Evolutionary conservation across 2,888 invertebrate species (phyloP), one percentile per base, ranked within the genome.

Genomic region (Ophion slaviceki): DNA sequence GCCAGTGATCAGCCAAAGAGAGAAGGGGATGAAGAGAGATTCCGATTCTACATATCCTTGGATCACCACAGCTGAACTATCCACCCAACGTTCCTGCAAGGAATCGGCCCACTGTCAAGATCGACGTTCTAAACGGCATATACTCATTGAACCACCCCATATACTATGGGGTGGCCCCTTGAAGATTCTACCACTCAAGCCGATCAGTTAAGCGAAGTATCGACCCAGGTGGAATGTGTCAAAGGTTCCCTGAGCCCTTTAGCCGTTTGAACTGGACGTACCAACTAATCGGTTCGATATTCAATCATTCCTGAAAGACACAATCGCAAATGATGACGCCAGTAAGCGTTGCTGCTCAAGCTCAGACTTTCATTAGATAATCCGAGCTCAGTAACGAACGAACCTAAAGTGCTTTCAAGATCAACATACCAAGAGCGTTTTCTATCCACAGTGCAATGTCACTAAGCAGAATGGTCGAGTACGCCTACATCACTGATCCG

Each of bases 141-240:
- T 45, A 68, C 24, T 45, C 68, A 14, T 45, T 2, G 5, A 24
- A 45, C 45, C 17, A 70, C 32, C 57, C 17, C 11, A 32, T 36
- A 57, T 10, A 36, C 4, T 11, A 2, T 57, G 28, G 36, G n/a
- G 20, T 11, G 57, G 59, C 45, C 28, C 28, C 79, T 76, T 64
- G 79, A 72, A 76, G 75, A 79, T 79, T 70, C 74, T 75, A 3
- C 71, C 28, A 11, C 47, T 45, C 20, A 75, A 67, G 75, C 20
- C 40, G 75, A 75, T 75, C 82, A 76, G 75, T 71, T 66, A 61
- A 78, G 53, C 53, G 71, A 14, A 66, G 53, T 28, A 47, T 57
- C 66, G 20, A 47, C 79, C 79, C 79, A 59, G n/a, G 61, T 78
- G 57, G 59, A 57, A 61, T 45, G 67, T 85, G 79, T 82, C 82